A percentile compares a stretch with the other conserved stretches of the same genome.
These are phyloP conservation scores for Agrilus planipennis DNA, from an alignment of 1,140 invertebrate genomes.

Conservation along the genomic window DNA sequence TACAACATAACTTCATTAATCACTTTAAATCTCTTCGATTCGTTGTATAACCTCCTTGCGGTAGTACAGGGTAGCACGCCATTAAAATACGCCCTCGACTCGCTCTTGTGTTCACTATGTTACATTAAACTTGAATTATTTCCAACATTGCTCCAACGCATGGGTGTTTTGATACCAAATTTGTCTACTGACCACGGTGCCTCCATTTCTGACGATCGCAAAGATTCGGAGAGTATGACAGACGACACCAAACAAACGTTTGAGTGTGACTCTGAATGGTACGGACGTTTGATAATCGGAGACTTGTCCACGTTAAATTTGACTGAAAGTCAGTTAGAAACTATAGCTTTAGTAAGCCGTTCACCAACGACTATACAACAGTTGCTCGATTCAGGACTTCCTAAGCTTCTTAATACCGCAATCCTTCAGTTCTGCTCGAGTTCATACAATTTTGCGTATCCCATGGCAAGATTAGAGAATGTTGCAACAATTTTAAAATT, in stretches of 20 bases:
- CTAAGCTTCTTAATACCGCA: conserved; percentile 47
- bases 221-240: conserved; percentile 45
- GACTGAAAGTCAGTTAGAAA: conserved; percentile 53
- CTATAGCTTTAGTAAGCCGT: conserved; percentile 61
- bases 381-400: conserved; percentile 64
- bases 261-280: conserved; percentile 43
- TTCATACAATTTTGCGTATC: conserved; percentile 16
- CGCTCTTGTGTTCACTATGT: conserved; percentile 72
- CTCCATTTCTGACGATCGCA: conserved; percentile 48
- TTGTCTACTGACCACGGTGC: conserved; percentile 38
- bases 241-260: conserved; percentile 56
- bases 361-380: conserved; percentile 61
- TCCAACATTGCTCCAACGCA: conserved; percentile 55
- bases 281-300: conserved; percentile 34
- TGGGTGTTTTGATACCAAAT: conserved; percentile 53
- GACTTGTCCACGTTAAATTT: conserved; percentile 40
- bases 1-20: conserved; percentile 54
- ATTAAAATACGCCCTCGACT: conserved; percentile 66
- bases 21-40: conserved; percentile 56
- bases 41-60: conserved; percentile 65
- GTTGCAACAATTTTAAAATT: conserved; percentile 63
- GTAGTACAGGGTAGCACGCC: conserved; percentile 49
- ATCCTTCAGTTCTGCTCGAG: conserved; percentile 43
- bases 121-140: conserved; percentile 69
- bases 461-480: conserved; percentile 40